These are phyloP conservation scores for Sus cebifrons DNA, from an alignment of 2,797 vertebrate species.

Conservation along the genomic window DNA sequence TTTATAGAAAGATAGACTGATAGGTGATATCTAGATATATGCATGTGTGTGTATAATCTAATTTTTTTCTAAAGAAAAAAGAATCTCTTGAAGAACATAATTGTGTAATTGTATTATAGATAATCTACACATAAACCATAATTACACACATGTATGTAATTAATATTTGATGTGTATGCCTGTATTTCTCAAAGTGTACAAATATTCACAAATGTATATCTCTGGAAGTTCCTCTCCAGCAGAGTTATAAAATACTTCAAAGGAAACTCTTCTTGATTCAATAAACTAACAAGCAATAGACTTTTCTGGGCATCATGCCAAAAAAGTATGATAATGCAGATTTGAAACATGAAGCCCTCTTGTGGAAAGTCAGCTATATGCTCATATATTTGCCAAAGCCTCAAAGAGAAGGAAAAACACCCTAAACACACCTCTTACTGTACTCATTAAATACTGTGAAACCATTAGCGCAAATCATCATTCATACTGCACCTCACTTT, in stretches of 20 bases:
- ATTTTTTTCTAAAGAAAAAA: background rate
- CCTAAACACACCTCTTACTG: conserved; percentile 20
- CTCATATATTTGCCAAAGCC: conserved; percentile 47
- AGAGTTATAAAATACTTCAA: conserved; percentile 67
- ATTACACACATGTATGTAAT: background rate
- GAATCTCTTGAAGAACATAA: background rate
- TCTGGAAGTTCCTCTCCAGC: background rate
- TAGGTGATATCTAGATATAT: background rate
- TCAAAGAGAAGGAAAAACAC: background rate
- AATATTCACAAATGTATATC: background rate
- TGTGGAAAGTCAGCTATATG: conserved; percentile 78
- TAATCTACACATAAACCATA: background rate
- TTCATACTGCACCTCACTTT: conserved; percentile 13
- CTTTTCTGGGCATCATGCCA: conserved; percentile 67
- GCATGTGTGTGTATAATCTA: background rate
- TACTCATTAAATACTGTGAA: conserved; percentile 50
- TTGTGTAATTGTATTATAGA: background rate
- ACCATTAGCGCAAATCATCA: background rate
- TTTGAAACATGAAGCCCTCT: conserved; percentile 85
- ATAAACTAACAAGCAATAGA: conserved; percentile 68
- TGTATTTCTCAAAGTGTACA: background rate
- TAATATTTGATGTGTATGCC: background rate
- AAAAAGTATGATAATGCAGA: conserved; percentile 67
- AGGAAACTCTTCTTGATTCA: conserved; percentile 62
- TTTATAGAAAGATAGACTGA: background rate